A percentile compares a stretch with the other conserved stretches of the same genome.
phyloP scores from a whole-genome alignment of 2,113 vertebrate species.

The Neopipo cinnamomea region DNA sequence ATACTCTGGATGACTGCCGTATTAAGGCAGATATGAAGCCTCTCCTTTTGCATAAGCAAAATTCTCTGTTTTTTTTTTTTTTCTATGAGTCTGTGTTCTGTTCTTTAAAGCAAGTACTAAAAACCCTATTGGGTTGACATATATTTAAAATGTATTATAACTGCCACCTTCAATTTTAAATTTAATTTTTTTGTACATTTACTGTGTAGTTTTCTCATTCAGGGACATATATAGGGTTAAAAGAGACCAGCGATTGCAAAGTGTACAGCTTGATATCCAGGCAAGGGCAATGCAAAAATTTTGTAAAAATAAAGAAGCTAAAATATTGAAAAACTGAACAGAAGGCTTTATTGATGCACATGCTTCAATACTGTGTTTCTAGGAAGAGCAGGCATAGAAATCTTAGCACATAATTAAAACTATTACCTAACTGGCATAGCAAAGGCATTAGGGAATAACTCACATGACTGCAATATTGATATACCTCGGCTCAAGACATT shows the following conservation, averaged over 20 bases:
- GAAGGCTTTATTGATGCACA: neutral
- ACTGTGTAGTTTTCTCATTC: neutral
- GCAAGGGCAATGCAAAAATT: neutral
- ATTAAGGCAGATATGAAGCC: neutral
- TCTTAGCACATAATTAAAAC: slow-evolving; percentile 8
- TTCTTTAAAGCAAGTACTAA: neutral
- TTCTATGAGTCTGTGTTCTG: neutral
- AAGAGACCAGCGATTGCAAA: neutral
- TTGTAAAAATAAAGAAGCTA: neutral
- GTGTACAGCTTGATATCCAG: neutral
- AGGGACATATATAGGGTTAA: neutral
- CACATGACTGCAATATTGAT: neutral
- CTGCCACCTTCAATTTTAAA: neutral
- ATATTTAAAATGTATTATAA: neutral
- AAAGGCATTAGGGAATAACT: neutral
- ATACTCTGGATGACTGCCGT: neutral
- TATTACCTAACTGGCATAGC: neutral
- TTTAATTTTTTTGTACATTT: neutral
- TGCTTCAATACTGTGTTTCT: neutral
- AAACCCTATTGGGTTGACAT: neutral
- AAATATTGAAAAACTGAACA: neutral
- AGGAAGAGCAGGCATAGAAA: neutral
- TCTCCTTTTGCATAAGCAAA: neutral
- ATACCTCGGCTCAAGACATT: neutral
- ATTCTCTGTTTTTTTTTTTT: neutral